Base-by-base conservation (phyloP, 2,888 invertebrate species). In the Pediacus dermestoides region DNA sequence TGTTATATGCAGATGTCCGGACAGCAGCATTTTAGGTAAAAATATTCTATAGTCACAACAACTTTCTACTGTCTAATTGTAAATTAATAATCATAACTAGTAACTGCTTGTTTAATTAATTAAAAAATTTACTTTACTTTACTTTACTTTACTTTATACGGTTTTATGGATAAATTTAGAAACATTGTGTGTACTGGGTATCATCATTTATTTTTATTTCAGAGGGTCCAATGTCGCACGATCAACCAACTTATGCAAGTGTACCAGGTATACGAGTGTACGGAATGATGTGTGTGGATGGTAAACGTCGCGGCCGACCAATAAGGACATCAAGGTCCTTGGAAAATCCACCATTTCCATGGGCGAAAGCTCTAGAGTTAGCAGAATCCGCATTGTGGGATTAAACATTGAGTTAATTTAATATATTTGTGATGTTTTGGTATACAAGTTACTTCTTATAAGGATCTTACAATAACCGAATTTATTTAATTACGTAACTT, bases 201-300 rank as follows among this genome's bases (percentile, higher is more conserved):
- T n/a, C n/a, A n/a, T n/a, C n/a, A 28, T 23, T 22, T 30, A 34
- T 26, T 31, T 27, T 7, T 14, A 9, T 52, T 63, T 16, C 74
- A 91, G 92, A 92, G 73, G 93, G 92, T 8, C 93, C 93, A 34
- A 88, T 92, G 82, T 88, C 88, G 6, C 93, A 93, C 66, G 90
- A 91, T 65, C 91, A 91, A 64, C 92, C 93, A 8, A 88, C 90
- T 1, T 93, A 93, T 63, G 93, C 92, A 2, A 88, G 91, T 53
- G 91, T 93, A 6, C 92, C 92, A 2, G 92, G 92, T 1, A 92
- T 93, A 47, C 77, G 91, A 49, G 92, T 93, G 0, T 93, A 89
- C 61, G 93, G 92, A 27, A 93, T 93, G 92, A 88, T 92, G 82
- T 92, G 92, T 63, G 87, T 88, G 0, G 73, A 74, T 52, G 62